Evolutionary conservation across 2,113 vertebrate genomes (phyloP).

Genomic region (Chroicocephalus ridibundus): DNA sequence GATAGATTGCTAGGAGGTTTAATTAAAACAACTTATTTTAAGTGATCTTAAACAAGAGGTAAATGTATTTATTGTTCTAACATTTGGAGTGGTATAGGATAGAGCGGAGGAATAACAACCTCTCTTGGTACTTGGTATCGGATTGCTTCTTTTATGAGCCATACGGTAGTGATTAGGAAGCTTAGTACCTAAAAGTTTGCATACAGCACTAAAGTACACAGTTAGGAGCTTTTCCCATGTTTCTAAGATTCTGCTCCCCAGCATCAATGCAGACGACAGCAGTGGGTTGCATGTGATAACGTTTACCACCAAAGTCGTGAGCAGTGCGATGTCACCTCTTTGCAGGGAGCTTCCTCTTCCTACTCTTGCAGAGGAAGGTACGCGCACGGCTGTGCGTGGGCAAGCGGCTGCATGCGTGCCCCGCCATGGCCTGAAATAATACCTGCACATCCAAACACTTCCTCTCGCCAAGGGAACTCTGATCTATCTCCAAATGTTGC

Average conservation of each 20-base stretch:
- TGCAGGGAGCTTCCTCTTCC: neutral
- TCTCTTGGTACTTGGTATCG: constrained; percentile 20
- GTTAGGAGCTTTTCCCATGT: neutral
- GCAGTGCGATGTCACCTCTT: neutral
- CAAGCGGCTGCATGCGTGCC: neutral
- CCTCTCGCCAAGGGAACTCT: neutral
- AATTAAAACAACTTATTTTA: constrained; percentile 64
- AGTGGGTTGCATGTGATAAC: neutral
- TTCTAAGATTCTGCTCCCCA: constrained; percentile 1
- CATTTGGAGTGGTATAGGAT: constrained; percentile 26
- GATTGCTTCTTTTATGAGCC: constrained; percentile 62
- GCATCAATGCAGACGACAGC: neutral
- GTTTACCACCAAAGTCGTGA: neutral
- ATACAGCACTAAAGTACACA: neutral
- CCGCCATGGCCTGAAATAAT: neutral
- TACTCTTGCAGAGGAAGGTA: neutral
- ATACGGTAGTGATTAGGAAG: constrained; percentile 64
- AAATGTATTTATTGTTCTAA: constrained; percentile 62
- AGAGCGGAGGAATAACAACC: constrained; percentile 40
- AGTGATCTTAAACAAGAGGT: constrained; percentile 56
- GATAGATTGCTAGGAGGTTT: constrained; percentile 48
- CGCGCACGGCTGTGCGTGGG: neutral
- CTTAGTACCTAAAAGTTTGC: constrained; percentile 37
- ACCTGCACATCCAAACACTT: neutral
- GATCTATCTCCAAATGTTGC: neutral